Conservation (phyloP, 2,888 invertebrate species). For the Lepidochrysops patricia region DNA sequence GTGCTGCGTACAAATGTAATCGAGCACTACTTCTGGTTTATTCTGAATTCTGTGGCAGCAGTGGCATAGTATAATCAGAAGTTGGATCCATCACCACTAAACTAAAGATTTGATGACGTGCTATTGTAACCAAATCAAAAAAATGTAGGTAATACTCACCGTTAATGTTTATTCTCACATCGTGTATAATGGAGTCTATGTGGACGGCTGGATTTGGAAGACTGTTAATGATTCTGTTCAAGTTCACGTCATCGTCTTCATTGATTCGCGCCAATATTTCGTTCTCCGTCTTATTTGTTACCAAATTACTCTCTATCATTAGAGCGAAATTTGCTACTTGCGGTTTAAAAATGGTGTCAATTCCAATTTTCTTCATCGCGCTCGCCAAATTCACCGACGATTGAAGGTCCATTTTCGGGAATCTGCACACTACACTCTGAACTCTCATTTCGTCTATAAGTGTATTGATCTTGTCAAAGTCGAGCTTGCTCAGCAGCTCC, state of each 20-base stretch:
- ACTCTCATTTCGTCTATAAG: constrained; percentile 60
- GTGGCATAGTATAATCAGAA: too few species aligned
- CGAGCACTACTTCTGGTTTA: too few species aligned
- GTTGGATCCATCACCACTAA: too few species aligned
- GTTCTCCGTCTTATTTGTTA: constrained; percentile 35
- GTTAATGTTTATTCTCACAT: constrained; percentile 77
- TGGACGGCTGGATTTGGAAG: constrained; percentile 76
- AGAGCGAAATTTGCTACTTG: constrained; percentile 78
- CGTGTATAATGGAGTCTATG: constrained; percentile 78
- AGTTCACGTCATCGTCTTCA: constrained; percentile 27
- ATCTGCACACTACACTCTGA: constrained; percentile 70
- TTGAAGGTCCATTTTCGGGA: constrained; percentile 83
- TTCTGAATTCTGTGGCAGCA: too few species aligned
- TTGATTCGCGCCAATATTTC: constrained; percentile 38
- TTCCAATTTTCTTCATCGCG: constrained; percentile 73
- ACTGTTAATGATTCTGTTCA: constrained; percentile 33
- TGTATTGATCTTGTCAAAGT: constrained; percentile 58
- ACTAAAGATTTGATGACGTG: too few species aligned
- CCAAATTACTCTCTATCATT: constrained; percentile 53
- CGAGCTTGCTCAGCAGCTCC: constrained; percentile 61
- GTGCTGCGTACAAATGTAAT: too few species aligned
- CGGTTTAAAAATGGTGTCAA: constrained; percentile 77
- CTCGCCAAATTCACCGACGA: constrained; percentile 71
- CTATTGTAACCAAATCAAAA: not conserved
- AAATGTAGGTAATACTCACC: constrained; percentile 35